Conservation (phyloP, 2,113 vertebrate species). For the Halcyon malimbica region DNA sequence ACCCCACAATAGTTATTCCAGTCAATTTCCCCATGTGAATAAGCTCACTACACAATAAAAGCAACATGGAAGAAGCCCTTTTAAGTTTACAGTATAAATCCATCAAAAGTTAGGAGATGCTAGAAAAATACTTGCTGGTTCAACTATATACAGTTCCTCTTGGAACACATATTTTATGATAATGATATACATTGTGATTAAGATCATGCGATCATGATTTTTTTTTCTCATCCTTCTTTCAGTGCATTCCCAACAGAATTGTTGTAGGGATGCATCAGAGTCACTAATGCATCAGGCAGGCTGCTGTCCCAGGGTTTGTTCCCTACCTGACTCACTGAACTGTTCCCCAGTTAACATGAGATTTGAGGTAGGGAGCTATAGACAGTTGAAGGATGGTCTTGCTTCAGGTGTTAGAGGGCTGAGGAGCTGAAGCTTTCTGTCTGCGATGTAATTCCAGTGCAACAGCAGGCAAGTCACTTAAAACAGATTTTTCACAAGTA, state of each 20-base stretch:
- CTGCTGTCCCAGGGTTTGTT: background rate
- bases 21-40: background rate
- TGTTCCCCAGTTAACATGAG: background rate
- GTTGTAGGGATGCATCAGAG: background rate
- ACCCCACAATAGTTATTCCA: background rate
- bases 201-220: background rate
- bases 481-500: slow-evolving; percentile 42
- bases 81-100: background rate
- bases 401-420: background rate
- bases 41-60: background rate
- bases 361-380: background rate
- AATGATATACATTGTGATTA: background rate
- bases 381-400: background rate
- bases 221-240: background rate
- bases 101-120: background rate
- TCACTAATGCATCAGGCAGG: background rate
- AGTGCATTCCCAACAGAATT: background rate
- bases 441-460: background rate
- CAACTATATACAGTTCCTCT: background rate
- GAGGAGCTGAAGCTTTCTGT: background rate
- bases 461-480: background rate
- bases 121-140: background rate
- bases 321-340: background rate
- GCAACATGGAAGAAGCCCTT: background rate
- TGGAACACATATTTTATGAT: background rate